Conservation (phyloP, 2,797 vertebrate genomes). For the Morus bassanus region DNA sequence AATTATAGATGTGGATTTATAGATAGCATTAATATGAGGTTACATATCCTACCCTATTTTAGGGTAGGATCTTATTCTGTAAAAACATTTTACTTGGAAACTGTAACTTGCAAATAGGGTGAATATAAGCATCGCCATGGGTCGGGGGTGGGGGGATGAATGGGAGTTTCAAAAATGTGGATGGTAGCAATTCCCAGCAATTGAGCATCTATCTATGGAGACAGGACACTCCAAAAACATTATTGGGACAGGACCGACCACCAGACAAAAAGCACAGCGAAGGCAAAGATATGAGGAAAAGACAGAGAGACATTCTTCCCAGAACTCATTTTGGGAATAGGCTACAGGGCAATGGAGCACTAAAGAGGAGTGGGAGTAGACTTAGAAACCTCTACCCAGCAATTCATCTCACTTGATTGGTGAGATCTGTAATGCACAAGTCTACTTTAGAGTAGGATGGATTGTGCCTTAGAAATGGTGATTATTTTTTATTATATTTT, state of each 20-base stretch:
- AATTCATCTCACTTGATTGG: accelerated
- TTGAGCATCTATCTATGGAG: neutral
- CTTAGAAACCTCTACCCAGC: neutral
- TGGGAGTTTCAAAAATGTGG: neutral
- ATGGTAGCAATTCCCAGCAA: neutral
- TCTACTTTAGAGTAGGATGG: accelerated
- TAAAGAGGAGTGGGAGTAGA: neutral
- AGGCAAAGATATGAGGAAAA: neutral
- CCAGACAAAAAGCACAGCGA: neutral
- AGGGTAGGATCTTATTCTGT: neutral
- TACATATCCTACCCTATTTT: neutral
- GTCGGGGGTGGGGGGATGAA: accelerated
- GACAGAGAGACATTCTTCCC: neutral
- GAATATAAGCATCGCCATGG: accelerated
- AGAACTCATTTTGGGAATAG: neutral
- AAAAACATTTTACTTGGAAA: neutral
- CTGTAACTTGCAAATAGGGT: neutral
- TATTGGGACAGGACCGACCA: neutral
- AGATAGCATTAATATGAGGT: neutral
- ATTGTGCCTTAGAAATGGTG: neutral
- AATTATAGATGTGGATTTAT: neutral
- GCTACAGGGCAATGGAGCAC: accelerated
- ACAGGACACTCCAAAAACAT: accelerated
- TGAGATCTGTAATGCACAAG: neutral
- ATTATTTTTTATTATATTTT: accelerated